Percentiles rank a stretch among this genome's conserved stretches.
These are phyloP conservation scores for Meleagris gallopavo DNA, from an alignment of 2,113 vertebrate species.

Conservation along the genomic window DNA sequence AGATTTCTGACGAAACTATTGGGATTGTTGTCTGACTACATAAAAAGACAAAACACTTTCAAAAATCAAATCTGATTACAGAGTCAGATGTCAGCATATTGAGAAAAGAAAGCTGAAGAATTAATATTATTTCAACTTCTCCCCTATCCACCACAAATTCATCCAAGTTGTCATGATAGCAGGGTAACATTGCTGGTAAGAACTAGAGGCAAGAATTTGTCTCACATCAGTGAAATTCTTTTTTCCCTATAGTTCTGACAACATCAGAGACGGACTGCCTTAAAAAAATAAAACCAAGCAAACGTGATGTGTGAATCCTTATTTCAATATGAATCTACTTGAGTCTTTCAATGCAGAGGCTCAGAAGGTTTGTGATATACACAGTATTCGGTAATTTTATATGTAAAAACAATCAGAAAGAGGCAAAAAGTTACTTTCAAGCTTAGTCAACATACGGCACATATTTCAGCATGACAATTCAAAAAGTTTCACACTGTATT, in stretches of 20 bases:
- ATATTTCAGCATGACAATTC: conserved; percentile 73
- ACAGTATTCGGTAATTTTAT: conserved; percentile 84
- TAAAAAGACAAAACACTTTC: background rate
- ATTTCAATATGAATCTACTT: conserved; percentile 63
- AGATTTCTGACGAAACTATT: background rate
- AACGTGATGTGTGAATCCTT: conserved; percentile 52
- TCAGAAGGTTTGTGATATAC: conserved; percentile 75
- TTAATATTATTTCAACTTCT: background rate
- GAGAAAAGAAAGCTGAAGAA: conserved; percentile 29
- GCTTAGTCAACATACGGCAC: conserved; percentile 75
- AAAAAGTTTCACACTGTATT: conserved; percentile 71
- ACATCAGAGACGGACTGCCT: conserved; percentile 16
- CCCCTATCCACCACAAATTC: background rate
- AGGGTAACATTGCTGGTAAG: background rate
- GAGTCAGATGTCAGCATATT: background rate
- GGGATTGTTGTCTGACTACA: accelerated
- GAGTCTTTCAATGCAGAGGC: conserved; percentile 67
- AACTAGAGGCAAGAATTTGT: conserved; percentile 2
- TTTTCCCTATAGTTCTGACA: background rate
- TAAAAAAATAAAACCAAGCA: conserved; percentile 32
- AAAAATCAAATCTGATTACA: background rate
- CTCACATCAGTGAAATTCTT: background rate
- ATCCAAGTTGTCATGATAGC: background rate
- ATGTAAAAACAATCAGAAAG: conserved; percentile 81
- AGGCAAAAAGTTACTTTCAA: conserved; percentile 74